Evolutionary conservation across 2,888 invertebrate species (phyloP).

Genomic region (Beris chalybata): DNA sequence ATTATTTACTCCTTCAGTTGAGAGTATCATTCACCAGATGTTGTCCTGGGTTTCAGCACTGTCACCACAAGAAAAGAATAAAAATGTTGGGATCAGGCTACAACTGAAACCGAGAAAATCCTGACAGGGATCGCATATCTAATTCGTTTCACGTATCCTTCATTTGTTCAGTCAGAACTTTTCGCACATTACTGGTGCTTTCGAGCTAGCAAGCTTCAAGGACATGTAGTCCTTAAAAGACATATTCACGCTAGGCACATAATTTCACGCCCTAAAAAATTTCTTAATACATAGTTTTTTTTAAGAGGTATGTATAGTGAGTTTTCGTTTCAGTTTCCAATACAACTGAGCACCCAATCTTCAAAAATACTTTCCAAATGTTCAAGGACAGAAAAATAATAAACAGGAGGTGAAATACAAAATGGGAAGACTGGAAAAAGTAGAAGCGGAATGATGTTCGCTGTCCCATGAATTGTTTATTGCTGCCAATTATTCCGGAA

Average conservation of each 20-base stretch:
- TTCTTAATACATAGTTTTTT: conserved; percentile 2
- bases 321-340: too few species aligned
- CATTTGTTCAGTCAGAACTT: conserved; percentile 9
- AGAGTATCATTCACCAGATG: conserved; percentile 7
- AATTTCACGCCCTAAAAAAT: conserved; percentile 14
- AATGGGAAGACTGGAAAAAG: too few species aligned
- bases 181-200: not conserved
- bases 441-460: too few species aligned
- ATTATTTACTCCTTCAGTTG: conserved; percentile 1
- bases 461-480: too few species aligned
- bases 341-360: too few species aligned
- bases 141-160: conserved; percentile 16
- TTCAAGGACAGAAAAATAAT: too few species aligned
- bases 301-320: not conserved
- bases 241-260: conserved; percentile 1
- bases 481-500: too few species aligned
- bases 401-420: too few species aligned
- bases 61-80: not conserved
- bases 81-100: not conserved
- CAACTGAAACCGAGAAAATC: not conserved
- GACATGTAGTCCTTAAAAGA: not conserved
- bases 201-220: not conserved
- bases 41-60: not conserved
- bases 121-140: conserved; percentile 8
- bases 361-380: too few species aligned